Evolutionary conservation across 1,140 invertebrate genomes (phyloP).

Genomic region (Drosophila nikananu): DNA sequence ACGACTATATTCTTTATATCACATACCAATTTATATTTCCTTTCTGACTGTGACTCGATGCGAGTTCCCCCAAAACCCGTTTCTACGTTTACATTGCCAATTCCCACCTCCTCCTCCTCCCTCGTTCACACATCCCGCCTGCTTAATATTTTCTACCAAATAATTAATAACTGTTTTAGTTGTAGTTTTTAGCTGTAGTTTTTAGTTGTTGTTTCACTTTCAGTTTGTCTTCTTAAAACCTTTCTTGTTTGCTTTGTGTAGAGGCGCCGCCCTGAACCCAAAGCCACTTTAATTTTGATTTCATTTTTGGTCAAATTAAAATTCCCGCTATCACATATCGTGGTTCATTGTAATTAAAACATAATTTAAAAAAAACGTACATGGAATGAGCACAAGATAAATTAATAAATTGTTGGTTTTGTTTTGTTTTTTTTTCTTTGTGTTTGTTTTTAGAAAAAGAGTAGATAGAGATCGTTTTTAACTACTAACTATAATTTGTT

Average conservation of each 20-base stretch:
- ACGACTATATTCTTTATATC: conserved; percentile 85
- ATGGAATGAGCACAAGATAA: conserved; percentile 83
- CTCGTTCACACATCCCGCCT: conserved; percentile 53
- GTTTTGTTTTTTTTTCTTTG: conserved; percentile 52
- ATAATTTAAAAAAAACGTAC: conserved; percentile 65
- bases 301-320: conserved; percentile 77
- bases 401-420: conserved; percentile 73
- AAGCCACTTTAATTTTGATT: conserved; percentile 63
- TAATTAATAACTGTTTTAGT: conserved; percentile 60
- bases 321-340: conserved; percentile 77
- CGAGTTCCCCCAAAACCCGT: conserved; percentile 65
- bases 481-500: conserved; percentile 74
- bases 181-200: conserved; percentile 14
- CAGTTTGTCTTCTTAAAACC: conserved; percentile 35
- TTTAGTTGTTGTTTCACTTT: neutral
- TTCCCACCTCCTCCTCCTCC: conserved; percentile 29
- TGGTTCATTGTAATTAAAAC: conserved; percentile 66
- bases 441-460: conserved; percentile 63
- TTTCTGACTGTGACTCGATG: conserved; percentile 80
- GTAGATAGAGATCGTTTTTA: conserved; percentile 80
- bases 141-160: conserved; percentile 42
- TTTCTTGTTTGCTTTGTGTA: conserved; percentile 45
- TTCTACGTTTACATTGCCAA: conserved; percentile 66
- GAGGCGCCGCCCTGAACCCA: conserved; percentile 47
- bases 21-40: conserved; percentile 79